phyloP scores from a whole-genome alignment of 2,797 vertebrate species.

The Lerista edwardsae region DNA sequence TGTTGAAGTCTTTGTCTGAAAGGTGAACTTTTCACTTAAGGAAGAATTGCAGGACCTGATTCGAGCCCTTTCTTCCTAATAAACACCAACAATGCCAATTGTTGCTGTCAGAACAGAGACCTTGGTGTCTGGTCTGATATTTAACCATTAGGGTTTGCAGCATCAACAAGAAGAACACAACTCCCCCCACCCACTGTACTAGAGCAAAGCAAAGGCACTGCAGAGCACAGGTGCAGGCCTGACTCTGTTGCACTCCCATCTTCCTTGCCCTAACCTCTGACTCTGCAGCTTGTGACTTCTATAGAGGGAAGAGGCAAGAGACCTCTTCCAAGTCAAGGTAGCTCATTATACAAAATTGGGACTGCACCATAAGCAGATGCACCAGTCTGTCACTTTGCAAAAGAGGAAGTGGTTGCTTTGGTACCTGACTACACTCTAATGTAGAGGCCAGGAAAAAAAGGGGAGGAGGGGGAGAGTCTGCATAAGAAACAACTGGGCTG shows the following conservation, averaged over 20 bases:
- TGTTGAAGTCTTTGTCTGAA: not conserved
- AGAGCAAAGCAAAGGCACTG: not conserved
- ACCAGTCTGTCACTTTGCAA: not conserved
- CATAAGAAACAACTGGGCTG: not conserved
- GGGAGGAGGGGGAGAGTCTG: not conserved
- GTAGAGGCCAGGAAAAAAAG: not conserved
- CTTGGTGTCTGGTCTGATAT: not conserved
- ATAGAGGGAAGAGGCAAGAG: not conserved
- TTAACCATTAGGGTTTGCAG: not conserved
- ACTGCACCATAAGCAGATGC: not conserved
- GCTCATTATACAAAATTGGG: not conserved
- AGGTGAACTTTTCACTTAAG: not conserved
- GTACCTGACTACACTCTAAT: constrained; percentile 7
- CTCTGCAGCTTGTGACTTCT: not conserved
- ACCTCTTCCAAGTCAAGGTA: not conserved
- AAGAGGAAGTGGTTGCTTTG: constrained; percentile 28
- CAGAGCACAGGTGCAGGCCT: not conserved
- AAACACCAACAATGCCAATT: not conserved
- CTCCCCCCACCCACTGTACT: not conserved
- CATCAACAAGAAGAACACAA: not conserved
- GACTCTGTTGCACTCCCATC: not conserved
- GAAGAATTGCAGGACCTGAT: not conserved
- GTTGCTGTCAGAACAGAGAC: not conserved
- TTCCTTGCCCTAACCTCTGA: not conserved
- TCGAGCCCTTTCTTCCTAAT: not conserved